Percentiles rank a stretch among this genome's conserved stretches.
phyloP scores from a whole-genome alignment of 2,888 invertebrate species.

The Lasioglossum morio region DNA sequence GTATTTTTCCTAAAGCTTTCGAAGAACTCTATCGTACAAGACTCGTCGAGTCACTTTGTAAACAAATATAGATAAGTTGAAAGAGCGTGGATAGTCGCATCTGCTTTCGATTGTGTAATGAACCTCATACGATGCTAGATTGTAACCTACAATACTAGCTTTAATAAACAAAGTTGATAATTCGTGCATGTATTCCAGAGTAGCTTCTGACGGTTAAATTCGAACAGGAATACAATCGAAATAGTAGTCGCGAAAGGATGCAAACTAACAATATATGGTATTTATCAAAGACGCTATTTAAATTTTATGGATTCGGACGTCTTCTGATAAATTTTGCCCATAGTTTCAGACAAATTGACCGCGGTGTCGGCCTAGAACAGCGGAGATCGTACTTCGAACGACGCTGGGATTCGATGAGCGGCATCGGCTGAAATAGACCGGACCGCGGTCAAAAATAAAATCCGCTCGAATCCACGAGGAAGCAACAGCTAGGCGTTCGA shows the following conservation, averaged over 20 bases:
- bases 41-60: not conserved
- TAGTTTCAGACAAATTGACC: not conserved
- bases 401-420: constrained; percentile 24
- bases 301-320: not conserved
- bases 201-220: not conserved
- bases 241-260: not conserved
- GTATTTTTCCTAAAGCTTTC: not conserved
- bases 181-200: not conserved
- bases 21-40: not conserved
- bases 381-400: not conserved
- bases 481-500: constrained; percentile 46
- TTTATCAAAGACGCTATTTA: not conserved
- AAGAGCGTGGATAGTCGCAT: not conserved
- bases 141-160: not conserved
- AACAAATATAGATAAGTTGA: not conserved
- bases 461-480: constrained; percentile 47
- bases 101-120: not conserved
- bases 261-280: not conserved
- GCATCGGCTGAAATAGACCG: constrained; percentile 57
- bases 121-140: not conserved
- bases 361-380: not conserved
- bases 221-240: not conserved
- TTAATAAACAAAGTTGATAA: not conserved
- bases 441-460: constrained; percentile 60
- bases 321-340: not conserved